Percentiles rank a stretch among this genome's conserved stretches.
phyloP scores from a whole-genome alignment of 2,797 vertebrate genomes.

The Holocentrus rufus region DNA sequence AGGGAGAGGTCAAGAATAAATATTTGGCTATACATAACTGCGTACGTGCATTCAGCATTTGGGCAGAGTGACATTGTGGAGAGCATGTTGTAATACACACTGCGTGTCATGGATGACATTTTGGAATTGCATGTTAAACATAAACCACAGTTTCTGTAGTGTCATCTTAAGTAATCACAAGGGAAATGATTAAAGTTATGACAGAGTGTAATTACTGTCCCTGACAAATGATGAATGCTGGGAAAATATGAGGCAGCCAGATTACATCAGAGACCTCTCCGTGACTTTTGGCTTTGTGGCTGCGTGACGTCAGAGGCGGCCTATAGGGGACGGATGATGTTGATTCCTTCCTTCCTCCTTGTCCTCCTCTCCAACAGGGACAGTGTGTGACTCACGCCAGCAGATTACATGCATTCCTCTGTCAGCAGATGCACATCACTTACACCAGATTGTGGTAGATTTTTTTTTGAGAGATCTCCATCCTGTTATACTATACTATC shows the following conservation, averaged over 20 bases:
- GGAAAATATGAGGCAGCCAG: slow-evolving; percentile 23
- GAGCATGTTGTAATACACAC: no score
- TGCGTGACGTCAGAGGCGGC: slow-evolving; percentile 32
- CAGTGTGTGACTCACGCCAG: slow-evolving; percentile 60
- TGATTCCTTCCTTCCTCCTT: slow-evolving; percentile 55
- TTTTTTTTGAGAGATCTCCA: slow-evolving; percentile 16
- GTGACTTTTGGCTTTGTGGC: slow-evolving; percentile 48
- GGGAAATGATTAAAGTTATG: neutral
- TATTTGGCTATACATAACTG: no score
- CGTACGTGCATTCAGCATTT: no score
- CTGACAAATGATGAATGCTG: slow-evolving; percentile 22
- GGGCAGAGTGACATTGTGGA: no score
- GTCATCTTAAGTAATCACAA: neutral
- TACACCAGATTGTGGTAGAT: slow-evolving; percentile 10
- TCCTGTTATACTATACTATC: neutral
- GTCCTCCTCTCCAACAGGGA: slow-evolving; percentile 30
- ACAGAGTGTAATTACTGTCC: neutral
- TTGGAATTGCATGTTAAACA: neutral
- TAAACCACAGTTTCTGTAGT: neutral
- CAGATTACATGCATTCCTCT: slow-evolving; percentile 49
- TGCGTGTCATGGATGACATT: neutral
- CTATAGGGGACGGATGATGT: neutral
- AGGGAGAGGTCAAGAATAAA: no score
- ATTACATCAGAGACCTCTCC: slow-evolving; percentile 45
- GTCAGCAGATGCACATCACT: slow-evolving; percentile 59